phyloP scores from a whole-genome alignment of 2,113 vertebrate genomes.

The Verasper variegatus region DNA sequence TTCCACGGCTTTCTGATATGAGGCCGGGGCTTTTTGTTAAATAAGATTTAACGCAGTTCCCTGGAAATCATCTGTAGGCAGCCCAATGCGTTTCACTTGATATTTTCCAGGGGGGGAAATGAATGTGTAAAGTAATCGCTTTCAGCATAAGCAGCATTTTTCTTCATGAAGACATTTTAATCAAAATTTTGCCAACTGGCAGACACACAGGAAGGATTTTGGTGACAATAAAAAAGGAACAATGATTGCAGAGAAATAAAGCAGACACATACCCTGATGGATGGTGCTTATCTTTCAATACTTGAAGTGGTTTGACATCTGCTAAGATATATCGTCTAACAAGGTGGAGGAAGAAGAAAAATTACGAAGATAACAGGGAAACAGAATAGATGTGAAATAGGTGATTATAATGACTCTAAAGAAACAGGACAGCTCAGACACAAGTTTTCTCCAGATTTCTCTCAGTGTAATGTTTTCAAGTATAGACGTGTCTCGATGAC shows the following conservation, averaged over 20 bases:
- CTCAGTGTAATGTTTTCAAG: slow-evolving; percentile 18
- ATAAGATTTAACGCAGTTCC: slow-evolving; percentile 12
- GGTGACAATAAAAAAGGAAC: neutral
- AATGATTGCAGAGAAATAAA: slow-evolving; percentile 6
- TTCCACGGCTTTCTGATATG: neutral
- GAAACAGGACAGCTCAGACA: neutral
- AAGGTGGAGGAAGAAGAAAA: neutral
- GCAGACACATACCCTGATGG: slow-evolving; percentile 12
- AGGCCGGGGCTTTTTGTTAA: slow-evolving; percentile 11
- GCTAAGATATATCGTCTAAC: neutral
- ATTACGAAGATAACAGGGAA: neutral
- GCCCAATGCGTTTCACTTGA: slow-evolving; percentile 20
- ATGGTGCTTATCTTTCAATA: slow-evolving; percentile 19
- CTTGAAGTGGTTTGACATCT: neutral
- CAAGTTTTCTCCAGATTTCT: neutral
- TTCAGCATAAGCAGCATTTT: neutral
- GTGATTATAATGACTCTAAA: neutral
- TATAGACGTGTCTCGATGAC: slow-evolving; percentile 24
- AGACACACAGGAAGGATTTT: neutral
- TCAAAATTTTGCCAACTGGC: slow-evolving; percentile 14
- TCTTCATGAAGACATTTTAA: slow-evolving; percentile 1
- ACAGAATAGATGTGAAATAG: neutral
- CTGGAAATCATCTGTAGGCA: slow-evolving; percentile 20
- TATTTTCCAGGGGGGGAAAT: neutral
- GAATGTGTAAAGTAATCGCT: slow-evolving; percentile 15